A percentile compares a stretch with the other conserved stretches of the same genome.
Conservation (phyloP, 2,888 invertebrate species). For the Meteorus colon region DNA sequence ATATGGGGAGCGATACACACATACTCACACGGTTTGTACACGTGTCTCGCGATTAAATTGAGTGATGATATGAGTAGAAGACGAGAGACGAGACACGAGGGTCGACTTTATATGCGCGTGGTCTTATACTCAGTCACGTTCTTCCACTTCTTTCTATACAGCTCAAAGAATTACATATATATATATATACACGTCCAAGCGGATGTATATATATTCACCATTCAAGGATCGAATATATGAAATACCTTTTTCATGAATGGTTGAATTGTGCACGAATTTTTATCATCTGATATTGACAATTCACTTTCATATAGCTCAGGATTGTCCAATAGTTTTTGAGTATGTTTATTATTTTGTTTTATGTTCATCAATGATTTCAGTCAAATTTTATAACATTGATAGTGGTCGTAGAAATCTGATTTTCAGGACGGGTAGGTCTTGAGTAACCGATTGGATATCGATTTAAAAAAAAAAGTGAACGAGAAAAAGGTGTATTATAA, state of each 20-base stretch:
- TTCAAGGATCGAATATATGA: neutral
- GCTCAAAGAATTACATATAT: neutral
- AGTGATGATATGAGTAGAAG: constrained; percentile 25
- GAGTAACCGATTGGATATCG: no score
- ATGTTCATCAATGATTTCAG: no score
- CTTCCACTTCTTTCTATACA: constrained; percentile 19
- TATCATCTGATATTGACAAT: no score
- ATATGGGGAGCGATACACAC: neutral
- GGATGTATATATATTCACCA: neutral
- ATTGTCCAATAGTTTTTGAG: no score
- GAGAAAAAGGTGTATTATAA: no score
- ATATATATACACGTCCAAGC: neutral
- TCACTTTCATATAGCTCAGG: no score
- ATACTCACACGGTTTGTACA: constrained; percentile 3
- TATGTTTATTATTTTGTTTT: no score
- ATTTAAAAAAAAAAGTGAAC: no score
- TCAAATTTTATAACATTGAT: no score
- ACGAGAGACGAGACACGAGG: constrained; percentile 1
- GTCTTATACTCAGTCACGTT: constrained; percentile 36
- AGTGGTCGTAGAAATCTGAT: no score
- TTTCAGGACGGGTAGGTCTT: no score
- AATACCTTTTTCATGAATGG: neutral
- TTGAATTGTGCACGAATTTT: no score
- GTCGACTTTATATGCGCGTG: neutral
- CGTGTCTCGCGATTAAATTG: constrained; percentile 36